A percentile compares a stretch with the other conserved stretches of the same genome.
These are phyloP conservation scores for Ctenopoma kingsleyae DNA, from an alignment of 2,797 vertebrate species.

Conservation along the genomic window DNA sequence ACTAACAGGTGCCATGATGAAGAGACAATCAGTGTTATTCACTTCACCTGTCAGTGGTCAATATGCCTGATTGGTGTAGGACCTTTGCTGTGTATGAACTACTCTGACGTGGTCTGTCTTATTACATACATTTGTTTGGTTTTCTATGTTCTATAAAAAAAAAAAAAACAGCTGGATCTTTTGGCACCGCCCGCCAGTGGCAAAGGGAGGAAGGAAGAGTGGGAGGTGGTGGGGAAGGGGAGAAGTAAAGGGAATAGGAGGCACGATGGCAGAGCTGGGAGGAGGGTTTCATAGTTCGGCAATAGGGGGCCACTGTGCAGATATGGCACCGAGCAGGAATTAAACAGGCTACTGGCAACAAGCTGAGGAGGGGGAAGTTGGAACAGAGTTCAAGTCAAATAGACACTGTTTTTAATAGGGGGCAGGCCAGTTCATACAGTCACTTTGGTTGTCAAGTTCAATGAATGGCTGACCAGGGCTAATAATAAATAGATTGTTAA, in stretches of 20 bases:
- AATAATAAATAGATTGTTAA: constrained; percentile 47
- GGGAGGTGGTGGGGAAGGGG: constrained; percentile 20
- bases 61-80: too few species aligned
- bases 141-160: too few species aligned
- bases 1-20: too few species aligned
- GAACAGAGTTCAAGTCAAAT: constrained; percentile 56
- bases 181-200: constrained; percentile 68
- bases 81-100: too few species aligned
- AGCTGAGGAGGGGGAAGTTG: constrained; percentile 51
- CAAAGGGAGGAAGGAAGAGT: constrained; percentile 66
- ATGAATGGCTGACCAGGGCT: constrained; percentile 34
- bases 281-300: constrained; percentile 42
- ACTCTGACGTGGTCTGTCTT: too few species aligned
- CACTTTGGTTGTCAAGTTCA: constrained; percentile 19
- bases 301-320: constrained; percentile 64
- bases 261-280: constrained; percentile 25
- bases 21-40: too few species aligned
- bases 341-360: constrained; percentile 67
- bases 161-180: constrained; percentile 75
- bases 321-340: constrained; percentile 66
- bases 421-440: constrained; percentile 24
- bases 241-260: constrained; percentile 24
- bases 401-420: constrained; percentile 44
- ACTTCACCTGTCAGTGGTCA: too few species aligned
- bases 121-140: too few species aligned